Evolutionary conservation across 2,888 invertebrate genomes (phyloP).

Genomic region (Sthenelais limicola): DNA sequence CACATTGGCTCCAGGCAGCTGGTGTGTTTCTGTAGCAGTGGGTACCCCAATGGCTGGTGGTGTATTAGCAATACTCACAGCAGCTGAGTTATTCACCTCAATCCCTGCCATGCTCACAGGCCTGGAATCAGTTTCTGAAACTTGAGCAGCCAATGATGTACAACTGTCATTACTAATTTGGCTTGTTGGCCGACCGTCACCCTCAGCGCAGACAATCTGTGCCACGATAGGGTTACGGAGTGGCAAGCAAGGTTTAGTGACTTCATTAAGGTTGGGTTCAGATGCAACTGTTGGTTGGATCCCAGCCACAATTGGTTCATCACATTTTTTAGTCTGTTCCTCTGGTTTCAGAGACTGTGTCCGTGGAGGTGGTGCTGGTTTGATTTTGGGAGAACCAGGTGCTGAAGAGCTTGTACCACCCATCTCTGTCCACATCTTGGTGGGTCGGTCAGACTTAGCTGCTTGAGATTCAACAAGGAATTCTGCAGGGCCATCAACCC

Average conservation of each 20-base stretch:
- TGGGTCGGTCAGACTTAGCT: conserved; percentile 10
- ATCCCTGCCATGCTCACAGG: conserved; percentile 38
- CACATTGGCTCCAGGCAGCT: conserved; percentile 44
- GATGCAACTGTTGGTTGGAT: conserved; percentile 14
- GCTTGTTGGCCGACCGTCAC: conserved; percentile 14
- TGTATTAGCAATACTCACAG: conserved; percentile 3
- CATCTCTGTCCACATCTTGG: conserved; percentile 44
- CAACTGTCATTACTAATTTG: conserved; percentile 21
- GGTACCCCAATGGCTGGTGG: conserved; percentile 1
- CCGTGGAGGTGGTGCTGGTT: conserved; percentile 40
- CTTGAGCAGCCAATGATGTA: conserved; percentile 28
- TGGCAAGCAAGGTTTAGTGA: conserved; percentile 4
- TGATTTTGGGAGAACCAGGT: conserved; percentile 29
- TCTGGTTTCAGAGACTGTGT: conserved; percentile 20
- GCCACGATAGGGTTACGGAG: conserved; percentile 17
- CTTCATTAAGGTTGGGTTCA: background rate
- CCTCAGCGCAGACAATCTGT: background rate
- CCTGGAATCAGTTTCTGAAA: conserved; percentile 40
- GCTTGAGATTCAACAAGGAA: conserved; percentile 38
- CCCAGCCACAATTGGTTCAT: conserved; percentile 23
- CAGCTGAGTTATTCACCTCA: conserved; percentile 1
- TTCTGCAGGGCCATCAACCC: conserved; percentile 69
- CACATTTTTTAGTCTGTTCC: conserved; percentile 6
- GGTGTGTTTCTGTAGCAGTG: conserved; percentile 17
- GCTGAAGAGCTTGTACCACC: too few relatives aligned